Evolutionary conservation across 92 coral and sea anemone species (phyloP).

Genomic region (Epizoanthus fatuus): DNA sequence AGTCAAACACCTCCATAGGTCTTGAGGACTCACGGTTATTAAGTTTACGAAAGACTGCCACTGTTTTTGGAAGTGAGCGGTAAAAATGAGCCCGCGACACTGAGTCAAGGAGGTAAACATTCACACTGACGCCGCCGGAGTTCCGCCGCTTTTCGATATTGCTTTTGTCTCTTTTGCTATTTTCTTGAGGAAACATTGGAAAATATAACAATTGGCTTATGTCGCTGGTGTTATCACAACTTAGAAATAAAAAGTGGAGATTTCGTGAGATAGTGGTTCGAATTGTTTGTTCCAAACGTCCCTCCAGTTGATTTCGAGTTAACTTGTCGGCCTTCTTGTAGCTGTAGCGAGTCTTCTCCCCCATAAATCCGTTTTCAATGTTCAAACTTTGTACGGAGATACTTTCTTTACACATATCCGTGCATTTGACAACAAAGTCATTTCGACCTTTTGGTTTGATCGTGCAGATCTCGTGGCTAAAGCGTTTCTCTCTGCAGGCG

Average conservation of each 20-base stretch:
- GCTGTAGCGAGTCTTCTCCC: not conserved
- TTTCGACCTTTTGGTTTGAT: not conserved
- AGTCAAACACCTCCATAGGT: constrained; percentile 37
- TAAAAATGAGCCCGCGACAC: constrained; percentile 52
- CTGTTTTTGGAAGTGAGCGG: constrained; percentile 52
- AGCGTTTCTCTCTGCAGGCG: not conserved
- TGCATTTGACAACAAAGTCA: constrained; percentile 1
- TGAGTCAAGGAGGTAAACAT: constrained; percentile 34
- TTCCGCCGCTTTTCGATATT: not conserved
- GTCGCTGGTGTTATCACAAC: not conserved
- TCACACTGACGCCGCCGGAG: constrained; percentile 28
- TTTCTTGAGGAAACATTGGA: constrained; percentile 1
- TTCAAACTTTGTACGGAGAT: not conserved
- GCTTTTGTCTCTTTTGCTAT: not conserved
- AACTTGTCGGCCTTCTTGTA: not conserved
- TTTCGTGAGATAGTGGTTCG: not conserved
- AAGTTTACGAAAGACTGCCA: constrained; percentile 10
- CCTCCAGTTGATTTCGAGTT: not conserved
- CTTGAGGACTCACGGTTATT: not conserved
- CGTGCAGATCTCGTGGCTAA: constrained; percentile 1
- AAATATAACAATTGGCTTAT: not conserved
- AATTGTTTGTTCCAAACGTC: not conserved
- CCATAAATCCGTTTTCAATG: constrained; percentile 1
- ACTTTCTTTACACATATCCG: not conserved
- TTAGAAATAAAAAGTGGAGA: not conserved